Conservation (phyloP, 1,140 invertebrate species). For the Delia radicum region DNA sequence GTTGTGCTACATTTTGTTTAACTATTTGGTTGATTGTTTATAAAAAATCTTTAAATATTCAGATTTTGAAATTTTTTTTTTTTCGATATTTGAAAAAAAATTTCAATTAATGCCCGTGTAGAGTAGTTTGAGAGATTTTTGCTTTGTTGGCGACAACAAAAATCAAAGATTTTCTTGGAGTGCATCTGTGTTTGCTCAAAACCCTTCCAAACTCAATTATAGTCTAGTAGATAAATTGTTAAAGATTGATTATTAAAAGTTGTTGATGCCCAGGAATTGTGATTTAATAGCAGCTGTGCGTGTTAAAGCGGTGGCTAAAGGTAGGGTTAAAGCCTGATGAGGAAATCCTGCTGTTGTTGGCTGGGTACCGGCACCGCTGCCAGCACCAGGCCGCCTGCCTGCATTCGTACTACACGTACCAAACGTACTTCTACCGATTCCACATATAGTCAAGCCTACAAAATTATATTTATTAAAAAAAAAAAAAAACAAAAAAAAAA, state of each 20-base stretch:
- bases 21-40: too few species aligned
- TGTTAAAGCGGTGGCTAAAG: slow-evolving; percentile 50
- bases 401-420: slow-evolving; percentile 51
- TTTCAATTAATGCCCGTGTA: too few species aligned
- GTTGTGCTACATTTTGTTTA: not conserved
- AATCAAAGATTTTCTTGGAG: too few species aligned
- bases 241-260: slow-evolving; percentile 50
- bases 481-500: not conserved
- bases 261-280: slow-evolving; percentile 55
- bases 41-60: too few species aligned
- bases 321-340: slow-evolving; percentile 43
- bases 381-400: slow-evolving; percentile 32
- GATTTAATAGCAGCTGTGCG: slow-evolving; percentile 54
- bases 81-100: too few species aligned
- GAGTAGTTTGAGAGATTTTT: too few species aligned
- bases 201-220: not conserved
- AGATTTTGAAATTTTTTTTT: too few species aligned
- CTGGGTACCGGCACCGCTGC: slow-evolving; percentile 32
- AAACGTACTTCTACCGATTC: slow-evolving; percentile 54
- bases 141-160: too few species aligned
- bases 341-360: slow-evolving; percentile 50
- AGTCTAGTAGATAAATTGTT: too few species aligned
- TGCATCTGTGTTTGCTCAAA: too few species aligned
- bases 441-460: slow-evolving; percentile 56
- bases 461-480: slow-evolving; percentile 26